phyloP scores from a whole-genome alignment of 2,888 invertebrate genomes.

The Epistrophe grossulariae region DNA sequence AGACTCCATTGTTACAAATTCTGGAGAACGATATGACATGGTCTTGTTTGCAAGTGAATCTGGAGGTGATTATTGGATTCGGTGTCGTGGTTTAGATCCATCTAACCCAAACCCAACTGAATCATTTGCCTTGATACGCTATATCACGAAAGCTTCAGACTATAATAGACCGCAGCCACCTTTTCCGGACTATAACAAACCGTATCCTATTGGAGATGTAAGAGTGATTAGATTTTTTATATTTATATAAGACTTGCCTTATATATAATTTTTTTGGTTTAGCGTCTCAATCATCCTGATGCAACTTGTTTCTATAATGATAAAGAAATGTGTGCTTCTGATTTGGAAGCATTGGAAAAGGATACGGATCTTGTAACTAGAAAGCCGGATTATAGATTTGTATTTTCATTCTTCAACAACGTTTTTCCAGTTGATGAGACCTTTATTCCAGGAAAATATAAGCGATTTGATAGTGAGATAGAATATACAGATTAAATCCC shows the following conservation, averaged over 20 bases:
- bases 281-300: conserved; percentile 78
- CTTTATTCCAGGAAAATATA: conserved; percentile 74
- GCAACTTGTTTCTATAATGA: conserved; percentile 70
- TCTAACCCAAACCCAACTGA: conserved; percentile 73
- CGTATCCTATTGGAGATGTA: conserved; percentile 35
- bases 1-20: conserved; percentile 79
- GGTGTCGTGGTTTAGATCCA: conserved; percentile 76
- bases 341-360: conserved; percentile 62
- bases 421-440: conserved; percentile 75
- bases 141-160: conserved; percentile 42
- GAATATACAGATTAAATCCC: background rate
- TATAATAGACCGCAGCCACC: conserved; percentile 43
- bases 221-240: background rate
- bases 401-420: conserved; percentile 75
- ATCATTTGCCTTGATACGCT: conserved; percentile 78
- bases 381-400: conserved; percentile 77
- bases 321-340: conserved; percentile 72
- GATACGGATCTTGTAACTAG: conserved; percentile 67
- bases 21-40: conserved; percentile 85
- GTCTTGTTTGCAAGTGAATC: conserved; percentile 82
- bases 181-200: conserved; percentile 62
- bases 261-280: conserved; percentile 21
- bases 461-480: conserved; percentile 79
- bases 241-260: background rate
- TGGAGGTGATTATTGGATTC: conserved; percentile 79